These are phyloP conservation scores for Phanerotoma sp. DNA, from an alignment of 2,888 invertebrate species.

Conservation along the genomic window DNA sequence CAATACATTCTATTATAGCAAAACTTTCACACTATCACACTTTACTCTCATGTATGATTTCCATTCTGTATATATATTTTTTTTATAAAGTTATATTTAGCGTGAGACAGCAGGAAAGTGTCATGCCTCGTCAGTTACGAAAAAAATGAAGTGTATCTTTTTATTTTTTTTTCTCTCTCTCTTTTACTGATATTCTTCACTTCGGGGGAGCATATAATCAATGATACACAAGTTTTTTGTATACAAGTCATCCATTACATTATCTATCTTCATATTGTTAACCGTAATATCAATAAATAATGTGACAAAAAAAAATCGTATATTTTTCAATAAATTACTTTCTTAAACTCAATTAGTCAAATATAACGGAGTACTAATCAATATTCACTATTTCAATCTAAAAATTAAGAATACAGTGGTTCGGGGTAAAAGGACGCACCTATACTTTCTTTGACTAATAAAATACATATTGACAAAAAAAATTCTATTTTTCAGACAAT, in stretches of 20 bases:
- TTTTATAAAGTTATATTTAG: conserved; percentile 24
- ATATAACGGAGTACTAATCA: too few relatives aligned
- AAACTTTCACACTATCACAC: conserved; percentile 5
- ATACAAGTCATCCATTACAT: conserved; percentile 18
- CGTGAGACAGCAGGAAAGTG: conserved; percentile 37
- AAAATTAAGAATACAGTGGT: too few relatives aligned
- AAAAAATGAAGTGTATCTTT: conserved; percentile 26
- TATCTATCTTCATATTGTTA: not conserved
- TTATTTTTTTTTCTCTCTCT: conserved; percentile 2
- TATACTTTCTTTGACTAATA: too few relatives aligned
- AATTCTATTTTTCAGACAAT: too few relatives aligned
- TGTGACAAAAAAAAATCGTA: too few relatives aligned
- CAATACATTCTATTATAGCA: too few relatives aligned
- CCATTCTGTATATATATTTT: conserved; percentile 15
- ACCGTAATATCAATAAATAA: too few relatives aligned
- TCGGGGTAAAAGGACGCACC: too few relatives aligned
- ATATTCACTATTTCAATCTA: too few relatives aligned
- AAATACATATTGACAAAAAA: too few relatives aligned
- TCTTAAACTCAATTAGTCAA: too few relatives aligned
- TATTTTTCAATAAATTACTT: too few relatives aligned
- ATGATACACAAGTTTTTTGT: conserved; percentile 30
- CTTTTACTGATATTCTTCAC: conserved; percentile 1
- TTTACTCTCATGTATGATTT: not conserved
- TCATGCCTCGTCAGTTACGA: conserved; percentile 35
- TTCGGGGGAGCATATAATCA: conserved; percentile 32